Evolutionary conservation across 2,113 vertebrate species (phyloP).

Genomic region (Protobothrops mucrosquamatus): DNA sequence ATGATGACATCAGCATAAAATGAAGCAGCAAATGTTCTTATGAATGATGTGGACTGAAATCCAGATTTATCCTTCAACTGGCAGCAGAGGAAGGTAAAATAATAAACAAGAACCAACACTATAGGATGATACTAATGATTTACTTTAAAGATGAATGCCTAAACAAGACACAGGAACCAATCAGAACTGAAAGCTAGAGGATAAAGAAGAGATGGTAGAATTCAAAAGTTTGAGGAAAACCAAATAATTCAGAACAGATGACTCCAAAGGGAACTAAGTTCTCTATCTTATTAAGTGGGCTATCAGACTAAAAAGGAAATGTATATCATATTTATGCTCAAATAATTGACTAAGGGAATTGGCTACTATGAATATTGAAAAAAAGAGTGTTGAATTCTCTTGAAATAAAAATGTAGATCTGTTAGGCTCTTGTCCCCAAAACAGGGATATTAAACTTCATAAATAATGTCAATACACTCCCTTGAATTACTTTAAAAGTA

Average conservation of each 20-base stretch:
- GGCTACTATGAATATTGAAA: background rate
- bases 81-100: background rate
- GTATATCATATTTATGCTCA: background rate
- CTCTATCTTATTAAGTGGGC: background rate
- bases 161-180: background rate
- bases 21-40: background rate
- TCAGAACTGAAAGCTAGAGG: background rate
- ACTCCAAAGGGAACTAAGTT: background rate
- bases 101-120: background rate
- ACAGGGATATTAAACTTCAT: background rate
- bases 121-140: background rate
- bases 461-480: background rate
- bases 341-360: background rate
- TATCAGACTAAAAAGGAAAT: background rate
- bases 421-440: background rate
- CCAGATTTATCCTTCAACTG: background rate
- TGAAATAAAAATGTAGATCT: background rate
- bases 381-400: background rate
- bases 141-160: background rate
- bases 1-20: background rate
- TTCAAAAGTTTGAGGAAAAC: background rate
- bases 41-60: background rate
- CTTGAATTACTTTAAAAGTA: background rate
- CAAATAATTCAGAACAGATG: background rate
- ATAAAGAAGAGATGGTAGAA: background rate